Percentiles rank a stretch among this genome's conserved stretches.
Evolutionary conservation across 2,888 invertebrate species (phyloP).

Genomic region (Hyles lineata): DNA sequence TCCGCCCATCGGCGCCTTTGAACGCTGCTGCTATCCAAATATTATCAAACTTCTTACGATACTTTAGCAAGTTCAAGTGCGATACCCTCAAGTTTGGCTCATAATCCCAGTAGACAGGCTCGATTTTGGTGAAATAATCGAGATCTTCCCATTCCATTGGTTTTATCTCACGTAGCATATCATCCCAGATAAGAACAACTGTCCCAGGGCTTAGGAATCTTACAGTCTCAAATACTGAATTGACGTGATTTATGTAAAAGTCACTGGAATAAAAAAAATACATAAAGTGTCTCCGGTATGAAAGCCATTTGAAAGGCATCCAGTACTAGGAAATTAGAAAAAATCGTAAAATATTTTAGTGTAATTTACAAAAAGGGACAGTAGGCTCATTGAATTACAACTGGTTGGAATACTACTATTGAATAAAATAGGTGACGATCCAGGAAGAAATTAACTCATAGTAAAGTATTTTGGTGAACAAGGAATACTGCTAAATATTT

Average conservation of each 20-base stretch:
- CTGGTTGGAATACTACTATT: background rate
- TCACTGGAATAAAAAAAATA: conserved; percentile 65
- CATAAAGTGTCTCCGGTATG: too few species aligned
- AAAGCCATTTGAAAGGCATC: too few species aligned
- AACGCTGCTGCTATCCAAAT: conserved; percentile 94
- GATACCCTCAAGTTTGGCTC: conserved; percentile 54
- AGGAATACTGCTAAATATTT: too few species aligned
- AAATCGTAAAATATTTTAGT: too few species aligned
- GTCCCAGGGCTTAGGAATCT: conserved; percentile 77
- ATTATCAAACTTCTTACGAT: conserved; percentile 82
- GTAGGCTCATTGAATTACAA: background rate
- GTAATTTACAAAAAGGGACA: too few species aligned
- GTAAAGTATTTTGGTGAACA: too few species aligned
- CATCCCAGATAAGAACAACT: conserved; percentile 91
- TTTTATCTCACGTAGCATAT: conserved; percentile 88
- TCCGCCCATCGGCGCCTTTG: conserved; percentile 89
- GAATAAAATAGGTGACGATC: background rate
- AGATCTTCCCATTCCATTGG: conserved; percentile 72
- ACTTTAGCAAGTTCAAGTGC: conserved; percentile 58
- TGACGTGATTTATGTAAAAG: conserved; percentile 87
- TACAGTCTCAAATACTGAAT: conserved; percentile 78
- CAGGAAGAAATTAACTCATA: background rate
- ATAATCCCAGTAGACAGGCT: conserved; percentile 91
- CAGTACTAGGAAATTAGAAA: too few species aligned
- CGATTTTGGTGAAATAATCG: conserved; percentile 78